Percentiles rank a stretch among this genome's conserved stretches.
Evolutionary conservation across 2,888 invertebrate species (phyloP).

Genomic region (Automeris io): DNA sequence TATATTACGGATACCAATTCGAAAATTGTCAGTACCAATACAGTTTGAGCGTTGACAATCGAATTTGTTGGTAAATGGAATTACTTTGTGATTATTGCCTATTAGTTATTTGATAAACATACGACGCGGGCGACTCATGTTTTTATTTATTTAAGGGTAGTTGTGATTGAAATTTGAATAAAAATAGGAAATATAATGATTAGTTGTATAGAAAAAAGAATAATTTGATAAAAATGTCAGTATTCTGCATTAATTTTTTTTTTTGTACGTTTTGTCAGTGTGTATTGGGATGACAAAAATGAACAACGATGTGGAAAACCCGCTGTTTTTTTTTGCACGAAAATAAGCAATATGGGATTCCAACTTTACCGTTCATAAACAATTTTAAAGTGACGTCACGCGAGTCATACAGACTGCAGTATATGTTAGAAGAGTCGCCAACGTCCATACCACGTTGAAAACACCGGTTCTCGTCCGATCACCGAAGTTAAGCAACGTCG

Average conservation of each 20-base stretch:
- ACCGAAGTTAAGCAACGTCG: slow-evolving; percentile 63
- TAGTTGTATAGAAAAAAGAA: too few relatives aligned
- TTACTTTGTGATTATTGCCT: slow-evolving; percentile 61
- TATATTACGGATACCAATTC: slow-evolving; percentile 68
- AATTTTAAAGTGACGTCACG: too few relatives aligned
- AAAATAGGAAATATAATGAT: not conserved
- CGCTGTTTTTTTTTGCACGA: too few relatives aligned
- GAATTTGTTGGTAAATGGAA: slow-evolving; percentile 54
- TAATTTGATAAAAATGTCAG: too few relatives aligned
- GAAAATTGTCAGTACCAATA: slow-evolving; percentile 71
- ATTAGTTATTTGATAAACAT: slow-evolving; percentile 53
- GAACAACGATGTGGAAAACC: slow-evolving; percentile 1
- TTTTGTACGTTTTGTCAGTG: too few relatives aligned
- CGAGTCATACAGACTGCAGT: too few relatives aligned
- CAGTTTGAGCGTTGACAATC: slow-evolving; percentile 52
- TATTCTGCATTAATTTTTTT: too few relatives aligned
- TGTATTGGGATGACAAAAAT: too few relatives aligned
- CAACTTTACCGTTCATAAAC: too few relatives aligned
- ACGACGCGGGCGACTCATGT: slow-evolving; percentile 17
- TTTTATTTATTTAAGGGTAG: slow-evolving; percentile 9
- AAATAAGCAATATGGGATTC: too few relatives aligned
- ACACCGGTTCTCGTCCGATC: slow-evolving; percentile 54
- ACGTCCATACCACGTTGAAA: too few relatives aligned
- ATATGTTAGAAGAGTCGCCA: too few relatives aligned
- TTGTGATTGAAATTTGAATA: not conserved